phyloP scores from a whole-genome alignment of 1,140 invertebrate species.

The Heliconius hermathena region DNA sequence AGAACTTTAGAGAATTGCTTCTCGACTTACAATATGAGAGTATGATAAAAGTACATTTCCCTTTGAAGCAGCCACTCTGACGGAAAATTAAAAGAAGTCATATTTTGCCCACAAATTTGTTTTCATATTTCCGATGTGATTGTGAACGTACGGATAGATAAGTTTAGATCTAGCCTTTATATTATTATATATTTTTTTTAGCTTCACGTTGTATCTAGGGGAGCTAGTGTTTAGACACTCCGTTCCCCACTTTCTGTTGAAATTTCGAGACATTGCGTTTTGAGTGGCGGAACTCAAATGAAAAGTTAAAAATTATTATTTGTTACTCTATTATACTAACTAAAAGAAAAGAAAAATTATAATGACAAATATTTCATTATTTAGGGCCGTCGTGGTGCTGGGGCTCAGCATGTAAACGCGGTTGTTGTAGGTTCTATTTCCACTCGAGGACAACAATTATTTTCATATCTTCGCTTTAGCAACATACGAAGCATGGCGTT shows the following conservation, averaged over 20 bases:
- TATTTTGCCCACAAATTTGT: conserved; percentile 8
- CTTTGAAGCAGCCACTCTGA: conserved; percentile 20
- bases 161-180: not conserved
- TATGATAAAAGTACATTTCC: conserved; percentile 19
- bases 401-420: too few species aligned
- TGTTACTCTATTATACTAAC: not conserved
- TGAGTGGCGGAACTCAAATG: too few species aligned
- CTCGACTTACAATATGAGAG: not conserved
- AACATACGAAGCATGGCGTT: too few species aligned
- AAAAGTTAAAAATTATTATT: too few species aligned
- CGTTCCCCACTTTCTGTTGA: too few species aligned
- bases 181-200: not conserved
- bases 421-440: too few species aligned
- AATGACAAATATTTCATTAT: not conserved
- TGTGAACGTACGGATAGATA: not conserved
- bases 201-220: too few species aligned
- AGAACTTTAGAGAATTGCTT: conserved; percentile 18
- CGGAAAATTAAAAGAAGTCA: conserved; percentile 22
- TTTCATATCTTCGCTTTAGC: too few species aligned
- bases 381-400: too few species aligned
- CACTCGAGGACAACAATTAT: too few species aligned
- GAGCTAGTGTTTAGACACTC: too few species aligned
- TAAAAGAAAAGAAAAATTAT: not conserved
- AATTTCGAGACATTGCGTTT: too few species aligned
- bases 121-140: conserved; percentile 5